phyloP scores from a whole-genome alignment of 2,888 invertebrate species.

The Diaprepes abbreviatus region DNA sequence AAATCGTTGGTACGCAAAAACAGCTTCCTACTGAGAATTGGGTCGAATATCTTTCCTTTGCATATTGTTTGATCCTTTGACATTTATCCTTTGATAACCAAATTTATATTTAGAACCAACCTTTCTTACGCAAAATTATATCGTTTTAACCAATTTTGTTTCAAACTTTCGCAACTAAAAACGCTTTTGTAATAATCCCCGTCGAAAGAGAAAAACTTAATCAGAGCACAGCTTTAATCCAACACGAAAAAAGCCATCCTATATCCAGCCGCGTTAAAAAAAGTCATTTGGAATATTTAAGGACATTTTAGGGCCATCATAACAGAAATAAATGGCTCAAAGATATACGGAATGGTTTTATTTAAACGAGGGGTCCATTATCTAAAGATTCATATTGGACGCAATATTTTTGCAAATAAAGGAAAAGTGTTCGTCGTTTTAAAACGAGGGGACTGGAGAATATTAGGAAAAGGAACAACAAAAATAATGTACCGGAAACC shows the following conservation, averaged over 20 bases:
- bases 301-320: constrained; percentile 12
- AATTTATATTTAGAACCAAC: no score
- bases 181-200: neutral
- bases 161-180: neutral
- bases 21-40: no score
- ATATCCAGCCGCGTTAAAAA: constrained; percentile 10
- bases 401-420: constrained; percentile 20
- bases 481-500: constrained; percentile 20
- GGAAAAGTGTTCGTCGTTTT: constrained; percentile 11
- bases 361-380: constrained; percentile 22
- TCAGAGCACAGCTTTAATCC: constrained; percentile 8
- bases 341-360: constrained; percentile 16
- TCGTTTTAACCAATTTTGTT: no score
- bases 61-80: no score
- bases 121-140: no score
- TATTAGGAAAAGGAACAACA: constrained; percentile 22
- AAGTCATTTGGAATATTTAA: constrained; percentile 19
- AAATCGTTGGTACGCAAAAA: no score
- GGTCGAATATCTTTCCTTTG: no score
- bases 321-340: constrained; percentile 15
- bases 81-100: no score
- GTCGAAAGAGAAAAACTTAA: neutral
- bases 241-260: neutral
- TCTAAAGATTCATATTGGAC: constrained; percentile 20
- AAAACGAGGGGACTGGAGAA: constrained; percentile 10